Evolutionary conservation across 2,113 vertebrate genomes (phyloP).

Genomic region (Polypterus bichir): DNA sequence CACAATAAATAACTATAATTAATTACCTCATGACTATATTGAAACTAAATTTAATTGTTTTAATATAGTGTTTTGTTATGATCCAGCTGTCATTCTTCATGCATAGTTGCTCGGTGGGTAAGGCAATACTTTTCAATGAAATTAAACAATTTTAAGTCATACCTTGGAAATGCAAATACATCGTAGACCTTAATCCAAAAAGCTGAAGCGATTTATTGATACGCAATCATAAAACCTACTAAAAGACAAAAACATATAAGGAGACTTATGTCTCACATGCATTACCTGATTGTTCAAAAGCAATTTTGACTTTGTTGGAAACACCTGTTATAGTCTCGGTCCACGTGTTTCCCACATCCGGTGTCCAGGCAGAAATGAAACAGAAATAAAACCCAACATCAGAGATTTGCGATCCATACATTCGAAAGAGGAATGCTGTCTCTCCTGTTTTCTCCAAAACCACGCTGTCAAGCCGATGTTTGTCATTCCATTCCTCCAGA

Average conservation of each 20-base stretch:
- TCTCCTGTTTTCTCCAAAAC: slow-evolving; percentile 75
- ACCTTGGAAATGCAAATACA: too few species aligned
- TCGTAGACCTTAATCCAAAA: too few species aligned
- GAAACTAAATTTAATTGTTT: too few species aligned
- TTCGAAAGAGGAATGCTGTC: slow-evolving; percentile 73
- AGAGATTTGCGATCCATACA: slow-evolving; percentile 71
- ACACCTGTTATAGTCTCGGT: slow-evolving; percentile 51
- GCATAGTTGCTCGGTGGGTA: too few species aligned
- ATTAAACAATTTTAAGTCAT: too few species aligned
- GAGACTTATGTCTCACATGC: background rate
- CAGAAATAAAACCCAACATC: slow-evolving; percentile 83
- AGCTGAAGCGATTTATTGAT: too few species aligned
- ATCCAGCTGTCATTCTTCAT: too few species aligned
- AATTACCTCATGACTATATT: too few species aligned
- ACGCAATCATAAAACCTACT: too few species aligned
- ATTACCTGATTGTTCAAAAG: slow-evolving; percentile 78
- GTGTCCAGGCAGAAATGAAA: slow-evolving; percentile 72
- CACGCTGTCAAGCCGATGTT: slow-evolving; percentile 59
- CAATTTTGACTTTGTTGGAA: slow-evolving; percentile 74
- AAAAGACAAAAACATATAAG: background rate
- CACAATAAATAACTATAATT: too few species aligned
- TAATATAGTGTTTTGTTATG: too few species aligned
- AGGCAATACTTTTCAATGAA: too few species aligned
- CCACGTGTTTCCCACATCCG: slow-evolving; percentile 59
- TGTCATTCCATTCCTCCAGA: slow-evolving; percentile 64